These are phyloP conservation scores for Drosophila mulleri DNA, from an alignment of 2,888 invertebrate species.

Conservation along the genomic window DNA sequence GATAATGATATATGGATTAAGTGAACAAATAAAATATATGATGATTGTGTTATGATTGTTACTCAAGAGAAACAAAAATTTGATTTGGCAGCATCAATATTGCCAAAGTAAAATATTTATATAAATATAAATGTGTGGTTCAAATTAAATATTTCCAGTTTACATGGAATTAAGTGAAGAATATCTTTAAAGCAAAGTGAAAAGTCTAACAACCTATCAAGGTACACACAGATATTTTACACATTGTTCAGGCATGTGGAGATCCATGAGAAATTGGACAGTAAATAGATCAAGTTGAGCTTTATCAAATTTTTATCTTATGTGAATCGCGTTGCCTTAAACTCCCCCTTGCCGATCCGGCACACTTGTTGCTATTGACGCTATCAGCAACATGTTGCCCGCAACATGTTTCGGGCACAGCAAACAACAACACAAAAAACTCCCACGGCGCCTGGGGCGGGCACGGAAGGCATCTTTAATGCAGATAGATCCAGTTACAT, in stretches of 20 bases:
- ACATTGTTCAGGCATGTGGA: not conserved
- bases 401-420: not conserved
- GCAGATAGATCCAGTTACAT: conserved; percentile 6
- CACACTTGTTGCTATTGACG: not conserved
- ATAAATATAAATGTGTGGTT: not conserved
- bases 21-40: not conserved
- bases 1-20: not conserved
- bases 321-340: not conserved
- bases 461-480: conserved; percentile 4
- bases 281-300: not conserved
- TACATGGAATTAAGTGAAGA: not conserved
- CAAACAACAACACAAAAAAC: not conserved
- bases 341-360: not conserved
- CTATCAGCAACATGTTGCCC: conserved; percentile 7
- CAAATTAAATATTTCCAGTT: not conserved
- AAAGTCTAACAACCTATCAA: not conserved
- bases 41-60: not conserved
- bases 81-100: not conserved
- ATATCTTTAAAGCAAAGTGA: not conserved
- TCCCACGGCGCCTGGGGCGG: conserved; percentile 12
- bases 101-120: not conserved
- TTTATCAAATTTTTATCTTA: not conserved
- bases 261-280: not conserved
- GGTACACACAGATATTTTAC: not conserved
- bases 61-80: not conserved